Percentiles rank a stretch among this genome's conserved stretches.
Conservation (phyloP, 2,113 vertebrate genomes). For the Dicerorhinus sumatrensis region DNA sequence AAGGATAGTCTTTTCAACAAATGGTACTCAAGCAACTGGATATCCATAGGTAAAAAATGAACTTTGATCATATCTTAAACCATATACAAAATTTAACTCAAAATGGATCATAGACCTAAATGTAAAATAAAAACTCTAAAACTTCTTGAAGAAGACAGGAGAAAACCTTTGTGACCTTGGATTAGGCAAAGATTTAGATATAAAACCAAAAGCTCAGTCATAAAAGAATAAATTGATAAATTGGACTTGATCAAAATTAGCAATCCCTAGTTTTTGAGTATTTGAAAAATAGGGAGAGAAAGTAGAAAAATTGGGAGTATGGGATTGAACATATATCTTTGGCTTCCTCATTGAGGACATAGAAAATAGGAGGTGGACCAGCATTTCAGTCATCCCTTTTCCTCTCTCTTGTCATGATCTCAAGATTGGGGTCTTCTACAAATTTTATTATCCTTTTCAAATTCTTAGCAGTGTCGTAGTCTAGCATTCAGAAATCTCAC, state of each 20-base stretch:
- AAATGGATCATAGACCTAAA: conserved; percentile 37
- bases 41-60: conserved; percentile 1
- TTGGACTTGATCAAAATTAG: conserved; percentile 18
- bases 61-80: background rate
- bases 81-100: background rate
- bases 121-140: conserved; percentile 36
- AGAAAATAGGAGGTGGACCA: background rate
- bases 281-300: conserved; percentile 33
- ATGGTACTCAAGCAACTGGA: background rate
- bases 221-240: conserved; percentile 2
- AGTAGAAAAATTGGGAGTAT: background rate
- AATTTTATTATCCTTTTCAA: conserved; percentile 16
- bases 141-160: background rate
- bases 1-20: conserved; percentile 30
- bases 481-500: background rate
- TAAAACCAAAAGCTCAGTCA: background rate
- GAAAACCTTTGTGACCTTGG: background rate
- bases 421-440: background rate
- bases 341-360: background rate
- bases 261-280: background rate
- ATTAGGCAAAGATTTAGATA: conserved; percentile 15
- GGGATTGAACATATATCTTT: background rate
- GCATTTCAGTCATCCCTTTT: background rate
- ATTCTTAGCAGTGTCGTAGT: background rate
- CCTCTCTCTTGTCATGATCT: background rate